A percentile compares a stretch with the other conserved stretches of the same genome.
Conservation (phyloP, 2,797 vertebrate genomes). For the Lacerta agilis region DNA sequence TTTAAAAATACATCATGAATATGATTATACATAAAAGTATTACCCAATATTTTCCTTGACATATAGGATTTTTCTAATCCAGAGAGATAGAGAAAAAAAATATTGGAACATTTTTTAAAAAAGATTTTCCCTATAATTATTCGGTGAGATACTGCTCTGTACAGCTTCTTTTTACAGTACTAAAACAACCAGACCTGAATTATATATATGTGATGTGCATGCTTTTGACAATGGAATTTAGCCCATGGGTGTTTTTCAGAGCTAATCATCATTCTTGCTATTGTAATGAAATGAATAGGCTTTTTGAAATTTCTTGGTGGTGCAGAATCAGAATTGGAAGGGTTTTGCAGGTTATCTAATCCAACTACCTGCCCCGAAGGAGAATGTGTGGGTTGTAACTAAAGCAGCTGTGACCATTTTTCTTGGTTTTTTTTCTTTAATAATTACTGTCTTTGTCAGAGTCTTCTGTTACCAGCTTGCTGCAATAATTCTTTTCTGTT, state of each 20-base stretch:
- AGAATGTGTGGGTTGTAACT: background rate
- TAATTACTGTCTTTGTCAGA: background rate
- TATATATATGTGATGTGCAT: background rate
- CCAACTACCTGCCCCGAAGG: background rate
- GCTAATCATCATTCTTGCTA: background rate
- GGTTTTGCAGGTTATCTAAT: background rate
- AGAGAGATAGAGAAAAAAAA: background rate
- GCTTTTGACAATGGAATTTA: conserved; percentile 11
- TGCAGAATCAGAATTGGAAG: background rate
- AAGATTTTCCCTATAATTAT: conserved; percentile 16
- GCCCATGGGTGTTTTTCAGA: background rate
- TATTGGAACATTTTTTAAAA: background rate
- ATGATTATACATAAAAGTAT: conserved; percentile 14
- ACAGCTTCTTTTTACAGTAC: conserved; percentile 17
- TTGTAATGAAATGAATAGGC: background rate
- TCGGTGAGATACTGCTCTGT: conserved; percentile 3
- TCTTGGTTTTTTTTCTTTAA: background rate
- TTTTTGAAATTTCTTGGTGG: background rate
- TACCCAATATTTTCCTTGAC: background rate
- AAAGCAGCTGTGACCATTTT: background rate
- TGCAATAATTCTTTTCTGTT: background rate
- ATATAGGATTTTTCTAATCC: conserved; percentile 33
- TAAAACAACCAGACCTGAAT: background rate
- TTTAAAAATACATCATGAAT: conserved; percentile 17
- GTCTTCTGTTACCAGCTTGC: background rate